Evolutionary conservation across 2,797 vertebrate genomes (phyloP).

Genomic region (Platyrinchus mystaceus): DNA sequence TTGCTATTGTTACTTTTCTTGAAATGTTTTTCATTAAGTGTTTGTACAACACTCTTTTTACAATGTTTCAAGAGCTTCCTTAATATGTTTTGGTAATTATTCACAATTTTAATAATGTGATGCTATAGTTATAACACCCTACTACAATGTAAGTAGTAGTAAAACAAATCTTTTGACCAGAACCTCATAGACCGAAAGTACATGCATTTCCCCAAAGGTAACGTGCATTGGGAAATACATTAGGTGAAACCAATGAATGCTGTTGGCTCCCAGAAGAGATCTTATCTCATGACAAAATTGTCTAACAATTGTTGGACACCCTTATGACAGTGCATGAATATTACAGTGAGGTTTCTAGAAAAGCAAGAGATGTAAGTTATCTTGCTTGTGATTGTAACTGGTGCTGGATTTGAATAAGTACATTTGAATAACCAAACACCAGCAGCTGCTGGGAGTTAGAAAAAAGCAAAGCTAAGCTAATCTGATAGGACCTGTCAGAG

Average conservation of each 20-base stretch:
- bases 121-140: neutral
- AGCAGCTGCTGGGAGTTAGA: neutral
- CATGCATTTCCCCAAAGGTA: neutral
- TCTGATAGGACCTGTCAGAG: neutral
- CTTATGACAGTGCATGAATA: neutral
- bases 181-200: neutral
- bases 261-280: neutral
- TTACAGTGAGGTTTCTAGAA: neutral
- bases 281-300: neutral
- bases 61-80: neutral
- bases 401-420: neutral
- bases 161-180: neutral
- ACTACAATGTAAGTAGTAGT: neutral
- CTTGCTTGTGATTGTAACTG: neutral
- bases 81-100: neutral
- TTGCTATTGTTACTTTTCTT: neutral
- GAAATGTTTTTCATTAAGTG: neutral
- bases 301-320: neutral
- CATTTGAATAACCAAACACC: neutral
- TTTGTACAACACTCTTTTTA: neutral
- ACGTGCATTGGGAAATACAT: neutral
- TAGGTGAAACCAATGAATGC: neutral
- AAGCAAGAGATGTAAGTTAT: neutral
- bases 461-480: neutral
- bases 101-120: neutral